phyloP scores from a whole-genome alignment of 1,140 invertebrate genomes.

The Diachasma alloeum region DNA sequence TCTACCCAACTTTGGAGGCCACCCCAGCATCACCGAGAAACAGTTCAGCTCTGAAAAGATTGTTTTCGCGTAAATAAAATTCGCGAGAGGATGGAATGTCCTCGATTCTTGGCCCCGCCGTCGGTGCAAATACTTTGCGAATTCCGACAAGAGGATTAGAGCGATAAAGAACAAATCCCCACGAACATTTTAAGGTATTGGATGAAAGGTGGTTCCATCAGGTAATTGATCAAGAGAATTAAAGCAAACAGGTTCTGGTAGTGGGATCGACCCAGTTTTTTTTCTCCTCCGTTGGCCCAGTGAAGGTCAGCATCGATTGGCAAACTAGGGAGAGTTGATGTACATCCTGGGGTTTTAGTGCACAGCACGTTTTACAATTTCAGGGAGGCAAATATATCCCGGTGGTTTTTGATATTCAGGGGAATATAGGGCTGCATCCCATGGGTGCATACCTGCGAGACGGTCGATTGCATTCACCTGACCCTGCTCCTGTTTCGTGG shows the following conservation, averaged over 20 bases:
- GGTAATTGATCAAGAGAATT: constrained; percentile 24
- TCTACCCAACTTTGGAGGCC: constrained; percentile 12
- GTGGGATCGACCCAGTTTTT: constrained; percentile 20
- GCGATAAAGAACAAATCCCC: background rate
- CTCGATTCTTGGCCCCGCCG: background rate
- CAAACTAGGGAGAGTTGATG: background rate
- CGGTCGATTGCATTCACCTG: background rate
- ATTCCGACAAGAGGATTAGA: background rate
- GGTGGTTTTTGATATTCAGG: background rate
- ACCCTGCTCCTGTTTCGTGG: background rate
- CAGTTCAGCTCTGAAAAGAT: background rate
- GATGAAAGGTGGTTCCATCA: constrained; percentile 11
- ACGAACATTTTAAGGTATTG: constrained; percentile 1
- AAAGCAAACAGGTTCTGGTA: constrained; percentile 25
- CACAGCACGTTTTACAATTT: background rate
- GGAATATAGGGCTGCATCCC: background rate
- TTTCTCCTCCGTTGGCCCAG: background rate
- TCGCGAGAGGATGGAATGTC: background rate
- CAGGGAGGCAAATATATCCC: background rate
- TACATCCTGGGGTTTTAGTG: background rate
- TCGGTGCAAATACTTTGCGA: background rate
- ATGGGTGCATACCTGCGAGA: background rate
- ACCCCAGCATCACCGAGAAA: background rate
- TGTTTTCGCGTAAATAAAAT: background rate
- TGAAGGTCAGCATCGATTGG: constrained; percentile 9